Evolutionary conservation across 2,797 vertebrate species (phyloP).

Genomic region (Cirrhinus mrigala): DNA sequence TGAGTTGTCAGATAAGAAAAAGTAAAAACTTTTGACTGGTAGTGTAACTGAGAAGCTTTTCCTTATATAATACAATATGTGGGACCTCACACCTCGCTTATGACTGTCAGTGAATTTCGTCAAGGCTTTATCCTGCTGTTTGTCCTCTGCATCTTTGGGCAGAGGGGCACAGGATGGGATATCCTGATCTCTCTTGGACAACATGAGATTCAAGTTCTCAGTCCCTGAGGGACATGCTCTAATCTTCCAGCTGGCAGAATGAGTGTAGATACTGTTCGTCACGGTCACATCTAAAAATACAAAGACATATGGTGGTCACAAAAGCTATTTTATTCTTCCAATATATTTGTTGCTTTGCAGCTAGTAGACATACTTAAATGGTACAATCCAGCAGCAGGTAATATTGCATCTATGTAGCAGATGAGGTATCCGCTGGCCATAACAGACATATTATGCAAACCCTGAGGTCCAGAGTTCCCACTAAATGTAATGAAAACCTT

Average conservation of each 20-base stretch:
- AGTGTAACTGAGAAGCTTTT: neutral
- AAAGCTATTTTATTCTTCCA: neutral
- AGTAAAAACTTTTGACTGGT: neutral
- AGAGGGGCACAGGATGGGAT: conserved; percentile 47
- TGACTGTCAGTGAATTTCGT: neutral
- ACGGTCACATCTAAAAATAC: conserved; percentile 61
- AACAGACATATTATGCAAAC: conserved; percentile 60
- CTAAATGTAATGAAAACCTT: conserved; percentile 64
- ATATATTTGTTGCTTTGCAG: neutral
- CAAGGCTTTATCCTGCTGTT: conserved; percentile 15
- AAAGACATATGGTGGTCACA: conserved; percentile 6
- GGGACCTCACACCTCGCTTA: conserved; percentile 27
- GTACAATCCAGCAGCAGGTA: conserved; percentile 63
- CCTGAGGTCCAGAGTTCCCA: conserved; percentile 64
- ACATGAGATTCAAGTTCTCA: conserved; percentile 36
- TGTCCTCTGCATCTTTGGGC: conserved; percentile 58
- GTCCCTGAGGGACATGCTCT: conserved; percentile 43
- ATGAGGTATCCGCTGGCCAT: conserved; percentile 67
- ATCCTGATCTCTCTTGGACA: conserved; percentile 22
- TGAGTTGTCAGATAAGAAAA: too few relatives aligned
- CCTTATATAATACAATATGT: neutral
- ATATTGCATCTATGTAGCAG: conserved; percentile 59
- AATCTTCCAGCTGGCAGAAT: conserved; percentile 60
- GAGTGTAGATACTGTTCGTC: conserved; percentile 63
- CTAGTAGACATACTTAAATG: conserved; percentile 66